A percentile compares a stretch with the other conserved stretches of the same genome.
Conservation (phyloP, 2,797 vertebrate species). For the Hylomyscus alleni region DNA sequence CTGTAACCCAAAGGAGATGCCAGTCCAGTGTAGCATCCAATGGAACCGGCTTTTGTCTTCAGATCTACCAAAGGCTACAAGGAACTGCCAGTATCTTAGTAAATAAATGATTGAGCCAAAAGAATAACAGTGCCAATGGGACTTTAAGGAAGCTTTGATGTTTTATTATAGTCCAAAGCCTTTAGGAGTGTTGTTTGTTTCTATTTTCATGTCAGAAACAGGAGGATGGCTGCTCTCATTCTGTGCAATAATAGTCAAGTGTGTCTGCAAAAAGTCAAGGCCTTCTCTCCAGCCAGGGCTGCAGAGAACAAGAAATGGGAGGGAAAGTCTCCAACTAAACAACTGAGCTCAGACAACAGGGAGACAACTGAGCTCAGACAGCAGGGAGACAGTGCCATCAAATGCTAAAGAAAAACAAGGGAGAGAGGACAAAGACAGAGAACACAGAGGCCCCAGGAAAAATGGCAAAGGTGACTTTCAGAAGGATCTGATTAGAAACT, state of each 20-base stretch:
- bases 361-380: neutral
- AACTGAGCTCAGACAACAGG: neutral
- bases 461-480: conserved; percentile 6
- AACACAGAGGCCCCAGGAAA: neutral
- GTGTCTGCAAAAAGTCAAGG: neutral
- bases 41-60: conserved; percentile 42
- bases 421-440: neutral
- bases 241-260: neutral
- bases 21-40: neutral
- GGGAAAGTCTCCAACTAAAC: neutral
- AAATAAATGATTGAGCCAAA: conserved; percentile 12
- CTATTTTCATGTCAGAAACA: conserved; percentile 52
- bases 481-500: conserved; percentile 32
- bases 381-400: neutral
- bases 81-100: neutral
- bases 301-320: conserved; percentile 29
- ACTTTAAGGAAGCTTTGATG: conserved; percentile 17
- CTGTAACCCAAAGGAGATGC: conserved; percentile 46
- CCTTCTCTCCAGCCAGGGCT: neutral
- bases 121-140: neutral
- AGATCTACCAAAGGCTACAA: conserved; percentile 1
- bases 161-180: neutral
- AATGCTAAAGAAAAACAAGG: neutral
- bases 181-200: neutral
- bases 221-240: conserved; percentile 1